Evolutionary conservation across 2,113 vertebrate genomes (phyloP), one percentile per base, ranked within the genome.

Genomic region (Butorides virescens): DNA sequence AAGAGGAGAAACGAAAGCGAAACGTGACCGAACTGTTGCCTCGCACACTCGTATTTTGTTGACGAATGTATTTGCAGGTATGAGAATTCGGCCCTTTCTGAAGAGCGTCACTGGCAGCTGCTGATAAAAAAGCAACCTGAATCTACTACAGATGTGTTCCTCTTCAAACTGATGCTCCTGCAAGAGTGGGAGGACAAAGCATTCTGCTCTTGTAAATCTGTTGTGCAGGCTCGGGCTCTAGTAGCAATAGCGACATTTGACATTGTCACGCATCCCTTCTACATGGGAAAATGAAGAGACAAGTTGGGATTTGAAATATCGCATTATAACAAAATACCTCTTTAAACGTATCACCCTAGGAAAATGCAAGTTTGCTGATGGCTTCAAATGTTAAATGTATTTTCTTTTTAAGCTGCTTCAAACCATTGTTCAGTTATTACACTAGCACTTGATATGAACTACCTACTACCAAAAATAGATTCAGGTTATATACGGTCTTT

Each of bases 401-500:
- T 91, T 92, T 77, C 65, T 95, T 95, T 85, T 83, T 66, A 73
- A 91, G 71, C 81, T 73, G 55, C 85, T 96, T 93, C 89, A 97
- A 92, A 89, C 74, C 44, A 70, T 75, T 67, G 79, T 74, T 93
- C 87, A 92, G n/a, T 75, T 93, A 86, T 86, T 70, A 85, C 6
- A 10, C 42, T 91, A 53, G 36, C 83, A 92, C 75, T 87, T 95
- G 62, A 42, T 85, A 91, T 73, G 80, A 95, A 81, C 75, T 83
- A 79, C 49, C 39, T 92, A 75, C 59, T 76, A 96, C 37, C 44
- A 94, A 95, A 94, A 52, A 46, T 22, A 84, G 32, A 87, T 74
- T 77, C 89, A 62, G 63, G 66, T 87, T 65, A 86, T 22, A 37
- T 26, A 66, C 9, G 25, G 76, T 65, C 36, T 55, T 55, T 76